phyloP scores from a whole-genome alignment of 2,797 vertebrate genomes.

The Anisognathus igniventris region DNA sequence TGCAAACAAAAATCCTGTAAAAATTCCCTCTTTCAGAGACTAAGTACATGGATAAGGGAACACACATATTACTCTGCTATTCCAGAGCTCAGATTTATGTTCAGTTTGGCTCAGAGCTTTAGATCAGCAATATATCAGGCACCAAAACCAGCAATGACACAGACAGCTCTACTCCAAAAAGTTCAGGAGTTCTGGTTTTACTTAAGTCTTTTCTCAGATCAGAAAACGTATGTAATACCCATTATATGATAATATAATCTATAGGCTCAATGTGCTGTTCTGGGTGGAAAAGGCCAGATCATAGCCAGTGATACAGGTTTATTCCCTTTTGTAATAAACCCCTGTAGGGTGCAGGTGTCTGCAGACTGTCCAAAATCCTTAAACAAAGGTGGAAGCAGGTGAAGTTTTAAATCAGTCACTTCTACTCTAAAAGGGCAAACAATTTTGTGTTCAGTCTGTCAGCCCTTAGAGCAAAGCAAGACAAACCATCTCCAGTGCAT shows the following conservation, averaged over 20 bases:
- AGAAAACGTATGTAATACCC: not conserved
- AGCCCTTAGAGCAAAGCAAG: not conserved
- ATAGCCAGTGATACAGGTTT: not conserved
- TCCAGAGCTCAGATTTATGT: not conserved
- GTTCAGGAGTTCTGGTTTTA: not conserved
- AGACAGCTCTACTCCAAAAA: not conserved
- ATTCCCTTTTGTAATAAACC: not conserved
- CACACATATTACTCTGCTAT: not conserved
- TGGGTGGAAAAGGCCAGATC: not conserved
- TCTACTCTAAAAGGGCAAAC: not conserved
- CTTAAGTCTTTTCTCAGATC: not conserved
- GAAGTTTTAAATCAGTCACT: not conserved
- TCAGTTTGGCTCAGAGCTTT: not conserved
- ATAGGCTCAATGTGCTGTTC: not conserved
- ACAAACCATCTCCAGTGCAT: not conserved
- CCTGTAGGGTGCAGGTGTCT: fast-evolving
- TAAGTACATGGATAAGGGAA: not conserved
- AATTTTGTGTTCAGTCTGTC: not conserved
- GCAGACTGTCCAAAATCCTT: not conserved
- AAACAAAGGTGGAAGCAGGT: not conserved
- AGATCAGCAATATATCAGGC: not conserved
- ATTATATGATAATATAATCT: not conserved
- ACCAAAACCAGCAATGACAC: not conserved
- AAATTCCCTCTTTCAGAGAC: not conserved
- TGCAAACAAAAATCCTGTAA: not conserved